Evolutionary conservation across 2,797 vertebrate species (phyloP).

Genomic region (Platyrinchus mystaceus): DNA sequence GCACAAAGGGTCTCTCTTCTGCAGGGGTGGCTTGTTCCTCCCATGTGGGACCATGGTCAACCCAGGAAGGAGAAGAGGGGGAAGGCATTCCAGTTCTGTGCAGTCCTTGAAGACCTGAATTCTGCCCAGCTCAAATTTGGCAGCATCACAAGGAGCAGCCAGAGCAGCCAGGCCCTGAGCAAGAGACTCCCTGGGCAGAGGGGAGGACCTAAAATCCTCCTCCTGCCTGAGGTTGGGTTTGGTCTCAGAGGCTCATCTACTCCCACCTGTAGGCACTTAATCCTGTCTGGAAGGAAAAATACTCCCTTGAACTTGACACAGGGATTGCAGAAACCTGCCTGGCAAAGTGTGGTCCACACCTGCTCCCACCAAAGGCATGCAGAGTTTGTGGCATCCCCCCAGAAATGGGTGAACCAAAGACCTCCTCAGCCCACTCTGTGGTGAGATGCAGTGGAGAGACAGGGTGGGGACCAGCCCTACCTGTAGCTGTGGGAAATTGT

Average conservation of each 20-base stretch:
- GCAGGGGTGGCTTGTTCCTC: neutral
- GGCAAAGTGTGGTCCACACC: neutral
- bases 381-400: neutral
- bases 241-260: neutral
- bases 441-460: neutral
- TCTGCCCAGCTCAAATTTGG: neutral
- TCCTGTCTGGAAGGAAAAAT: neutral
- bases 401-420: neutral
- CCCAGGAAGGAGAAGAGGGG: neutral
- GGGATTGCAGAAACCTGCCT: neutral
- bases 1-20: neutral
- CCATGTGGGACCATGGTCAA: accelerated
- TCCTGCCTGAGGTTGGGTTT: neutral
- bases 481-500: accelerated
- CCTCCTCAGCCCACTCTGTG: neutral
- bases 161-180: neutral
- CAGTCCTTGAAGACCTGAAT: neutral
- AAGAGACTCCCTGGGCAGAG: too few relatives aligned
- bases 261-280: neutral
- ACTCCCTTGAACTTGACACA: neutral
- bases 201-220: neutral
- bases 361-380: accelerated
- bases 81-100: neutral
- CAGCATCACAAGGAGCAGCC: neutral
- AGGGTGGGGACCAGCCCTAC: neutral